Evolutionary conservation across 2,888 invertebrate species (phyloP), one percentile per base, ranked within the genome.

Genomic region (Eristalis tenax): DNA sequence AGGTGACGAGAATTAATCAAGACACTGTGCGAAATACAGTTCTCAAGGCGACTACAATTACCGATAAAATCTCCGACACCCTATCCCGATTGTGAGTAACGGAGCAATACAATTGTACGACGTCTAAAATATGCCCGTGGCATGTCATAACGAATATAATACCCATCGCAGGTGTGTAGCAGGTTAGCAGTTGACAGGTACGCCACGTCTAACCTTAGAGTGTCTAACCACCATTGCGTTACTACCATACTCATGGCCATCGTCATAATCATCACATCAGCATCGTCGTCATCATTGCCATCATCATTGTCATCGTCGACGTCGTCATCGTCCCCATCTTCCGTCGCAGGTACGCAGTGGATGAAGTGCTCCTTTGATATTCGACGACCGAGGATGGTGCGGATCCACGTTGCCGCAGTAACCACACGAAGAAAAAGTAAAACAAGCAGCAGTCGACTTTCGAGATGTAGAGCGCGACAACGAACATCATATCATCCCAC

Each of bases 81-180:
- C 77, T 86, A 86, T 86, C 64, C 57, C 65, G 57, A 76, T 65
- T 65, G 69, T 69, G 68, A 77, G 50, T 77, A 77, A 77, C 76
- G 76, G 76, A 61, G 66, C 28, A 77, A 26, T 28, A 59, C 59
- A 77, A 77, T 76, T 59, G 66, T 76, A 64, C 43, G 69, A 85
- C 50, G 69, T 71, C 81, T 86, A 43, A 82, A 82, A 82, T 86
- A 70, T 74, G 85, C 85, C 85, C 74, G 59, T 82, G 77, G 85
- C 85, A 86, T 74, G 73, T 86, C 82, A 86, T 74, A 86, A 86
- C 74, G 82, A 86, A 86, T 82, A 75, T 65, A 61, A 74, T 78
- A 69, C 76, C 64, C 61, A 61, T 65, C 65, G 69, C 82, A 78
- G 85, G 85, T 86, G 82, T 74, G 82, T 85, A 81, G 76, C 63